Base-by-base conservation (phyloP, 2,797 vertebrate genomes). In the Sebastes goodei region DNA sequence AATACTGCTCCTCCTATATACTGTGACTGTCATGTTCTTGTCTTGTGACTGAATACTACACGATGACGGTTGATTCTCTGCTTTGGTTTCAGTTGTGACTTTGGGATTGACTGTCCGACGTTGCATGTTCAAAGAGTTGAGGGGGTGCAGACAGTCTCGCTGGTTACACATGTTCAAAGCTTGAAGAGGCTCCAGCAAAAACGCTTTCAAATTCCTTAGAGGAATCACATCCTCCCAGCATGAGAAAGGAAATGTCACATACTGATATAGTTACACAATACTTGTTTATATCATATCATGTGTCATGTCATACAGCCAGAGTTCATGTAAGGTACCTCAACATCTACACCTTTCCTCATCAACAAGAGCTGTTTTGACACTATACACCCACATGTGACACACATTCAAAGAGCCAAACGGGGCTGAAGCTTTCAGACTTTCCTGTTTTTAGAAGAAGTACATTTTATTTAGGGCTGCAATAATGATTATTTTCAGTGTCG, bases 51-150 rank as follows among this genome's bases (percentile, higher is more conserved):
- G 10, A 46, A 12, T 17, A 11, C 21, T 12, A 56, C 52, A 2
- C 1, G 9, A 63, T 68, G 30, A 2, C 21, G 7, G 38, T 2
- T 59, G 67, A 56, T 25, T 23, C 33, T 78, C 20, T 49, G 68
- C 74, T 74, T 67, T 23, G 17, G 46, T 80, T 88, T 79, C 63
- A 35, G 25, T 70, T 63, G 61, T 55, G 71, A 82, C 71, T 80
- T 56, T 71, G 32, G 69, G 59, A 30, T 71, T 64, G 46, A 74
- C 70, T 9, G 10, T 61, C 66, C 62, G 69, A 82, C 4, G 9
- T 14, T 21, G 55, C 52, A 9, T 46, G 75, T 72, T 83, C 30
- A 64, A 38, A 78, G 25, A 6, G 55, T 21, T 63, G 25, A 57
- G n/a, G 7, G 15, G 49, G 29, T n/a, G 5, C 14, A 25, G 29